Evolutionary conservation across 1,140 invertebrate genomes (phyloP), one percentile per base, ranked within the genome.

Genomic region (Saccostrea cuccullata): DNA sequence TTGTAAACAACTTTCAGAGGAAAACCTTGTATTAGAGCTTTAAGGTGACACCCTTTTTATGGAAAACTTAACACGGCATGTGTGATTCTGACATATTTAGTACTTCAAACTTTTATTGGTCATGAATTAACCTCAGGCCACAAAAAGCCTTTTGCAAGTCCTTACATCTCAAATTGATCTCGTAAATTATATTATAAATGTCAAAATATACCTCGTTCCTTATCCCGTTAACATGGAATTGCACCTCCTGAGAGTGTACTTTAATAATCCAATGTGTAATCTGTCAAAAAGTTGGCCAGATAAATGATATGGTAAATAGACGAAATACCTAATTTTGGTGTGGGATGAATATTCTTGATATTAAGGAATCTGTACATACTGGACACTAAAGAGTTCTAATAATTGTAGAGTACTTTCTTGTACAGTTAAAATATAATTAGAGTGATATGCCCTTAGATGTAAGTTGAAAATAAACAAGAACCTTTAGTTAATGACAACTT

Each of bases 121-220:
- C 70, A 77, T 30, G 70, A 30, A 77, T 40, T 77, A 77, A 77
- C 70, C 70, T 30, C 9, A 36, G 23, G 70, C 15, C 70, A 30
- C 26, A 23, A 13, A 15, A 36, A 77, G 23, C 26, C 2, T 30
- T 77, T 30, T 11, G 13, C 13, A 3, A 30, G 26, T 77, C 30
- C 70, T 30, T 77, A 30, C 70, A 77, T 36, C 70, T 77, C 30
- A 77, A 77, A 77, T 77, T 77, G 30, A 77, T 77, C 70, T 30
- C 70, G 5, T 77, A 77, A 77, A 77, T 77, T 40, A 77, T 77
- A 30, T 30, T 17, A 77, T 77, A 77, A 77, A 77, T 77, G 70
- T 36, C 70, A 77, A 77, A 30, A 77, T 36, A 30, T 40, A 40
- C 36, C 13, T 4, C 26, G 5, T 26, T 67, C 13, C 26, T 17